phyloP scores from a whole-genome alignment of 2,888 invertebrate species.

The Lissonota sp. region DNA sequence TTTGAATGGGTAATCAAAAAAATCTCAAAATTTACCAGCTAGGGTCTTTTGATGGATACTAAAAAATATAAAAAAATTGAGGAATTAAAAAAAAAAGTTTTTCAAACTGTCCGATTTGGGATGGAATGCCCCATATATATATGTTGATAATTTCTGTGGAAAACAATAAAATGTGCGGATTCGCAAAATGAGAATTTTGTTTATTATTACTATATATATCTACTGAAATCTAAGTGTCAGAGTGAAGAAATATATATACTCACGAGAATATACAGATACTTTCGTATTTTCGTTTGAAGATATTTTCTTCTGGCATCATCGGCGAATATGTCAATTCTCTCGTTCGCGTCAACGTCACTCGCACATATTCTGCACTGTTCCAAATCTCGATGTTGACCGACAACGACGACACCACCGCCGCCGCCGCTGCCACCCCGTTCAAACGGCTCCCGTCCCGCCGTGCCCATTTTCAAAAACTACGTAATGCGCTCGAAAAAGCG shows the following conservation, averaged over 20 bases:
- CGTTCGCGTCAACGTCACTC: constrained; percentile 86
- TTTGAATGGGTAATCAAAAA: too few relatives aligned
- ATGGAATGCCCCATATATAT: too few relatives aligned
- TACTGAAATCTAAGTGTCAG: too few relatives aligned
- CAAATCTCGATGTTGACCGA: constrained; percentile 65
- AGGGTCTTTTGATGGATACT: too few relatives aligned
- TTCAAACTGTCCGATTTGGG: too few relatives aligned
- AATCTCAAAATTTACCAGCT: too few relatives aligned
- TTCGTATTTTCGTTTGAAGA: constrained; percentile 88
- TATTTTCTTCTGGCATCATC: constrained; percentile 88
- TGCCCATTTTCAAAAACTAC: constrained; percentile 67
- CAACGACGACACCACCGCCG: constrained; percentile 17
- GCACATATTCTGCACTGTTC: constrained; percentile 87
- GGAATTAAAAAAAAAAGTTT: too few relatives aligned
- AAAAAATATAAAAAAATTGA: too few relatives aligned
- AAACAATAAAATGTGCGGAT: too few relatives aligned
- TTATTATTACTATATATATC: too few relatives aligned
- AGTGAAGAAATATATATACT: constrained; percentile 70
- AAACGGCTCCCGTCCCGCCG: constrained; percentile 66
- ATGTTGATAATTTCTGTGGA: too few relatives aligned
- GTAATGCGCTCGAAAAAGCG: background rate
- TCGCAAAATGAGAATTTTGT: too few relatives aligned
- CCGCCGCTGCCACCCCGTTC: constrained; percentile 62
- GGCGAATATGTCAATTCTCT: constrained; percentile 83
- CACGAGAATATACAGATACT: constrained; percentile 89